Evolutionary conservation across 2,797 vertebrate genomes (phyloP).

Genomic region (Carcharodon carcharias): DNA sequence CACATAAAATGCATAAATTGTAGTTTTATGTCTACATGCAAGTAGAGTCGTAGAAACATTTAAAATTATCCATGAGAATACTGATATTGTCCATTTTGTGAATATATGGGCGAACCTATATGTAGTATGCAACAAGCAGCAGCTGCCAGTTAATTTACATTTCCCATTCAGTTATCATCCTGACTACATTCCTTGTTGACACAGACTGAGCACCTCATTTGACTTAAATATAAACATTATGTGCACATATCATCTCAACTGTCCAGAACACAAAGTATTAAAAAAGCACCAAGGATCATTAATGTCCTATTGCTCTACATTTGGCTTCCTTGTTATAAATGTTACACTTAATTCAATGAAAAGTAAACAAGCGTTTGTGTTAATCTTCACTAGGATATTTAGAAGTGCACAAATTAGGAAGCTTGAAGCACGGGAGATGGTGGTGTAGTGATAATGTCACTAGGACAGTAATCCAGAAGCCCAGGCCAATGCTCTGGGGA

Average conservation of each 20-base stretch:
- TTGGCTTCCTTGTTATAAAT: neutral
- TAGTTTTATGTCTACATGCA: conserved; percentile 1
- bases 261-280: neutral
- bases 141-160: conserved; percentile 32
- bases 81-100: neutral
- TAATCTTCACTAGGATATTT: neutral
- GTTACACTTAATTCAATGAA: neutral
- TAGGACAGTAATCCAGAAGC: too few relatives aligned
- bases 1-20: neutral
- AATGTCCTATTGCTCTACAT: neutral
- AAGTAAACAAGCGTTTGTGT: neutral
- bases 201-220: neutral
- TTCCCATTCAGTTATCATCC: neutral
- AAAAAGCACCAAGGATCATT: neutral
- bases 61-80: conserved; percentile 30
- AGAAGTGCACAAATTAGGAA: neutral
- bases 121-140: neutral
- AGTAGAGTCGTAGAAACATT: neutral
- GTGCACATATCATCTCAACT: neutral
- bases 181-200: neutral
- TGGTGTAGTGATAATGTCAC: too few relatives aligned
- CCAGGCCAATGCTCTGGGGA: too few relatives aligned
- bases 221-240: neutral
- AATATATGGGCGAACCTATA: conserved; percentile 1
- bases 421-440: neutral